Evolutionary conservation across 2,797 vertebrate species (phyloP).

Genomic region (Pelochelys cantorii): DNA sequence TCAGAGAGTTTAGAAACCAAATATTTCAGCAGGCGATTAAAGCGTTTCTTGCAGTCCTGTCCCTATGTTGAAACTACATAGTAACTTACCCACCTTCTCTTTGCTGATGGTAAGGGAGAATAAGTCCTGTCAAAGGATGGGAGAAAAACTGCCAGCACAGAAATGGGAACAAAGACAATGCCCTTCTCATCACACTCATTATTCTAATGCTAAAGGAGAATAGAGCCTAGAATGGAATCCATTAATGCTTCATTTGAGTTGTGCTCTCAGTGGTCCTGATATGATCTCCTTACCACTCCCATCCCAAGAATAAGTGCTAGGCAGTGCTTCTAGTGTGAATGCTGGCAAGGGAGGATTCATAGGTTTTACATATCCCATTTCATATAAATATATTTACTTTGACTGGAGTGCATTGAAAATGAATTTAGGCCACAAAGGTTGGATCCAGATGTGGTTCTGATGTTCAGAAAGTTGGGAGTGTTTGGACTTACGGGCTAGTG

Average conservation of each 20-base stretch:
- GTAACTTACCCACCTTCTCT: background rate
- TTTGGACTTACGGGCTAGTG: no score
- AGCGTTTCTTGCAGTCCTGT: fast-evolving
- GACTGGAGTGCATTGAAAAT: fast-evolving
- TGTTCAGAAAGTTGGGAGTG: background rate
- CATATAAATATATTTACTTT: background rate
- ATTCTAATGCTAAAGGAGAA: background rate
- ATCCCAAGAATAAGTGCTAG: background rate
- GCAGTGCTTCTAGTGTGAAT: background rate
- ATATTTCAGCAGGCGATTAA: background rate
- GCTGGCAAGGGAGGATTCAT: background rate
- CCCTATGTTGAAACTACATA: background rate
- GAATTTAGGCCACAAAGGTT: fast-evolving
- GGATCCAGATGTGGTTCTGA: background rate
- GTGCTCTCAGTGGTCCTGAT: background rate
- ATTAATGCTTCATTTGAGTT: background rate
- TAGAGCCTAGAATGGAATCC: background rate
- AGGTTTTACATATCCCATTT: fast-evolving
- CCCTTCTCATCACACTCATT: background rate
- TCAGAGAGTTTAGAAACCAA: background rate
- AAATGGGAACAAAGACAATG: background rate
- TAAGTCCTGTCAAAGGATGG: background rate
- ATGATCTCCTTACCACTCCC: background rate
- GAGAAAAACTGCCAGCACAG: background rate
- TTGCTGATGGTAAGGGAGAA: fast-evolving